These are phyloP conservation scores for Lysiphlebus fabarum DNA, from an alignment of 1,140 invertebrate genomes.

Conservation along the genomic window DNA sequence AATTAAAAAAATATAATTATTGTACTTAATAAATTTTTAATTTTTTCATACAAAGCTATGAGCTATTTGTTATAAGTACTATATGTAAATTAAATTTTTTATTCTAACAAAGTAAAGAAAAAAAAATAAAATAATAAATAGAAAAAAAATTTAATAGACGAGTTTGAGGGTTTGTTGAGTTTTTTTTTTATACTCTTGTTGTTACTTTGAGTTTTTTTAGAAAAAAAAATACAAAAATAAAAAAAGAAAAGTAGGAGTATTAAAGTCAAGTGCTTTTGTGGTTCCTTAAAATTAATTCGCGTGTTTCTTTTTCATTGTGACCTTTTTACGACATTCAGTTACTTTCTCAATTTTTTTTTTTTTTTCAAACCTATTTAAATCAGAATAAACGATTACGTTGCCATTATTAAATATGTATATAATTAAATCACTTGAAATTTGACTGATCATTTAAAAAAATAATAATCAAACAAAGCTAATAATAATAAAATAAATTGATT, in stretches of 20 bases:
- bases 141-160: no score
- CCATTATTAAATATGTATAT: neutral
- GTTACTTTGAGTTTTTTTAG: no score
- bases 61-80: no score
- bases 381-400: constrained; percentile 12
- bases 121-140: no score
- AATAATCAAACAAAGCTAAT: constrained; percentile 23
- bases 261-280: neutral
- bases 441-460: no score
- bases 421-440: neutral
- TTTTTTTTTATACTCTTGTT: no score
- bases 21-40: no score
- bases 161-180: no score
- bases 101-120: no score
- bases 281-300: neutral
- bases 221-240: neutral
- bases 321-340: neutral
- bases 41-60: no score
- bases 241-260: neutral
- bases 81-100: no score
- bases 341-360: constrained; percentile 2
- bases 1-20: no score
- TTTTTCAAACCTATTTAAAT: constrained; percentile 6
- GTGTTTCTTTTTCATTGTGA: neutral
- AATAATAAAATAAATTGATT: constrained; percentile 27